Conservation (phyloP, 2,888 invertebrate genomes). For the Lithophane semibrunnea region DNA sequence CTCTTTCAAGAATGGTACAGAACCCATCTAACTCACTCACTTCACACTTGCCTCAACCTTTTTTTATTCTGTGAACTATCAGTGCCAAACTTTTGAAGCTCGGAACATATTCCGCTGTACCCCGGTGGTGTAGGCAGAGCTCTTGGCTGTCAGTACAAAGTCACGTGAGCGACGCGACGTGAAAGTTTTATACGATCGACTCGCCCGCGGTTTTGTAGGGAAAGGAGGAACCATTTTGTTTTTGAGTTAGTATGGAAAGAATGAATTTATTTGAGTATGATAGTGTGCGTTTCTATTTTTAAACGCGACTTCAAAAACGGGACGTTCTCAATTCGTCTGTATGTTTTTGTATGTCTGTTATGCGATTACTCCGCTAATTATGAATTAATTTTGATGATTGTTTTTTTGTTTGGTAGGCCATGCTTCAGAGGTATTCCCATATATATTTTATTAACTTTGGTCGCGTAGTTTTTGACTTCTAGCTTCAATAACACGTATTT, state of each 20-base stretch:
- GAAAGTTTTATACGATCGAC: constrained; percentile 31
- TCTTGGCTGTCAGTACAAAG: constrained; percentile 6
- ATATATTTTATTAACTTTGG: too few relatives aligned
- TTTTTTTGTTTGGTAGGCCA: too few relatives aligned
- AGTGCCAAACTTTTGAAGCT: constrained; percentile 48
- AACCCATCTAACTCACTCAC: constrained; percentile 13
- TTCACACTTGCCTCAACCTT: constrained; percentile 1
- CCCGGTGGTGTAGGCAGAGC: constrained; percentile 28
- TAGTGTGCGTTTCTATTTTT: neutral
- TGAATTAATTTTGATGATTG: too few relatives aligned
- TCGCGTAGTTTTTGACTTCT: too few relatives aligned
- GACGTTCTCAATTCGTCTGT: too few relatives aligned
- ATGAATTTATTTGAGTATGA: neutral
- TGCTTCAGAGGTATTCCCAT: too few relatives aligned
- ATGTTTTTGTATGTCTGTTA: too few relatives aligned
- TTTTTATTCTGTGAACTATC: constrained; percentile 41
- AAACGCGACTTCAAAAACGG: too few relatives aligned
- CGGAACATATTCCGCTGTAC: constrained; percentile 24
- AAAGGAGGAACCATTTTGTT: constrained; percentile 1
- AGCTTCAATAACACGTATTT: too few relatives aligned
- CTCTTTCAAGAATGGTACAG: constrained; percentile 10
- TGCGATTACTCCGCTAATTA: too few relatives aligned
- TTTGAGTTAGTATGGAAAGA: neutral
- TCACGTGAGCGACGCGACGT: neutral
- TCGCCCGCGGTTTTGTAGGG: constrained; percentile 10